These are phyloP conservation scores for Mirounga angustirostris DNA, from an alignment of 2,113 vertebrate species.

Conservation along the genomic window DNA sequence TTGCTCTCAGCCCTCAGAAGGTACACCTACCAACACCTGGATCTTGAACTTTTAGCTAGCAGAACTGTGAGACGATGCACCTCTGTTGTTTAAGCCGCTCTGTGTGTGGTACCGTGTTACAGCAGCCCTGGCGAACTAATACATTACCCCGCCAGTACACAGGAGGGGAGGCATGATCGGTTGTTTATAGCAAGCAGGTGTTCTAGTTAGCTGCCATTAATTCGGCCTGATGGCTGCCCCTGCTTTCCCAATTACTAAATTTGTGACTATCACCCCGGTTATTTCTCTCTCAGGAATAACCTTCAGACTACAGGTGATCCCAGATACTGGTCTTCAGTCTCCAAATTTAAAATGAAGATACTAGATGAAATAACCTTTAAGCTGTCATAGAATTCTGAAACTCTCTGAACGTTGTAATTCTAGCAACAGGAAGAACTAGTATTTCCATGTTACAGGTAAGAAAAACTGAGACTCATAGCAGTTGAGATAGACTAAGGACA, in stretches of 20 bases:
- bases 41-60: not conserved
- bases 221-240: not conserved
- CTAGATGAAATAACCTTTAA: not conserved
- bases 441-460: not conserved
- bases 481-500: not conserved
- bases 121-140: not conserved
- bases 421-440: not conserved
- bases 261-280: not conserved
- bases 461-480: not conserved
- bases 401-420: not conserved
- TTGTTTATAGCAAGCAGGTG: not conserved
- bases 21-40: not conserved
- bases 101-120: not conserved
- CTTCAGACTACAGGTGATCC: not conserved
- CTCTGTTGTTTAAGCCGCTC: not conserved
- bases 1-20: not conserved
- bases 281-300: not conserved
- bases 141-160: not conserved
- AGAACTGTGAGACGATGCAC: not conserved
- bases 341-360: not conserved
- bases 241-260: not conserved
- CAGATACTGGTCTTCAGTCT: not conserved
- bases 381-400: not conserved
- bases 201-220: not conserved
- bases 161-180: not conserved